These are phyloP conservation scores for Drosophila truncata DNA, from an alignment of 1,140 invertebrate species.

Conservation along the genomic window DNA sequence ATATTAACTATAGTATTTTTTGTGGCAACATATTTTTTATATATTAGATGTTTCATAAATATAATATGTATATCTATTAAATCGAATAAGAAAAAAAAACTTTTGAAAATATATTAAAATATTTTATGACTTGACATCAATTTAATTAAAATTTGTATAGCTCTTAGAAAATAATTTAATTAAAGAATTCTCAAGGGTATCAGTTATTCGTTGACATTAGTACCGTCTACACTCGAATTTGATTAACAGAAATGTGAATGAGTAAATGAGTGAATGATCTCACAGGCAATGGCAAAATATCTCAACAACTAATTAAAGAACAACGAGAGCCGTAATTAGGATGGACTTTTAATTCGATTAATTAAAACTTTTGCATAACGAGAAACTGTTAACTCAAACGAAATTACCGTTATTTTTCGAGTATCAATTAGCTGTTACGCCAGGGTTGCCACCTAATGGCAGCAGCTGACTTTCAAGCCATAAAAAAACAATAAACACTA, in stretches of 20 bases:
- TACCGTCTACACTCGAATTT: background rate
- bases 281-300: background rate
- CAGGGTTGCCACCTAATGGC: background rate
- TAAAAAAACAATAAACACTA: background rate
- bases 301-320: slow-evolving; percentile 13
- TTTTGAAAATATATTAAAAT: too few species aligned
- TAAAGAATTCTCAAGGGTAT: background rate
- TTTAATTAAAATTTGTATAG: too few species aligned
- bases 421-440: background rate
- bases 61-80: too few species aligned
- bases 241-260: background rate
- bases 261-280: background rate
- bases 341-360: slow-evolving; percentile 11
- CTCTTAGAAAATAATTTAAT: background rate
- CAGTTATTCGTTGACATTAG: background rate
- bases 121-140: too few species aligned
- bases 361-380: background rate
- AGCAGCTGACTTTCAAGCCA: background rate
- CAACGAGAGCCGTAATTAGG: background rate
- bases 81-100: too few species aligned
- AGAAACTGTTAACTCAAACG: background rate
- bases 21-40: too few species aligned
- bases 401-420: slow-evolving; percentile 2
- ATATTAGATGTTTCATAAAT: too few species aligned
- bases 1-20: too few species aligned